Evolutionary conservation across 2,888 invertebrate species (phyloP).

Genomic region (Ernsta delagoae): DNA sequence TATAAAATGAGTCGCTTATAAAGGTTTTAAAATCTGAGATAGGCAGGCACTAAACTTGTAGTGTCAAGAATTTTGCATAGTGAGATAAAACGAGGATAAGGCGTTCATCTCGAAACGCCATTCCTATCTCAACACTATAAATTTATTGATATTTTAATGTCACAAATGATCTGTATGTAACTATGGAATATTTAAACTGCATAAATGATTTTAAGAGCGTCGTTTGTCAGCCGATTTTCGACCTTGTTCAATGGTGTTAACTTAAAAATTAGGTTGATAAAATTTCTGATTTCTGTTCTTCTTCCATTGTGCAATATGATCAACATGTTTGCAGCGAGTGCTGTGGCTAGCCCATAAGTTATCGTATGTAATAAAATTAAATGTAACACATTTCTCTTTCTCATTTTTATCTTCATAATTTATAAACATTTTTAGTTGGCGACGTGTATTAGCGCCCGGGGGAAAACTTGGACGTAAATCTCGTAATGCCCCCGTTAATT

Average conservation of each 20-base stretch:
- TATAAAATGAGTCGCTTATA: constrained; percentile 35
- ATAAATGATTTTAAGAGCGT: constrained; percentile 53
- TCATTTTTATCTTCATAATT: constrained; percentile 83
- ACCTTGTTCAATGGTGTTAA: constrained; percentile 39
- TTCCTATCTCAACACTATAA: constrained; percentile 78
- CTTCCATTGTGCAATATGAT: constrained; percentile 39
- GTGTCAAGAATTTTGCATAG: constrained; percentile 59
- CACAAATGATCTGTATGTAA: constrained; percentile 83
- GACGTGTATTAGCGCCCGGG: constrained; percentile 72
- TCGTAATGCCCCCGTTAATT: too few relatives aligned
- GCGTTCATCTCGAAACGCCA: constrained; percentile 64
- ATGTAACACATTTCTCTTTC: constrained; percentile 85
- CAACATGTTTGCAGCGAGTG: constrained; percentile 78
- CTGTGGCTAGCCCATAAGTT: constrained; percentile 80
- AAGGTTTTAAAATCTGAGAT: constrained; percentile 36
- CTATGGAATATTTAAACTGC: constrained; percentile 57
- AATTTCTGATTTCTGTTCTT: constrained; percentile 45
- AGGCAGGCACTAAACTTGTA: constrained; percentile 44
- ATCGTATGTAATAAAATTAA: constrained; percentile 84
- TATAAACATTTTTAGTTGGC: constrained; percentile 82
- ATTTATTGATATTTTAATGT: constrained; percentile 84
- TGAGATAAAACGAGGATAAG: constrained; percentile 56
- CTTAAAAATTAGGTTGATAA: constrained; percentile 38
- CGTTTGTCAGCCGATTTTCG: constrained; percentile 36
- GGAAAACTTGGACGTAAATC: constrained; percentile 51